phyloP scores from a whole-genome alignment of 1,140 invertebrate species.

The Holotrichia oblita region DNA sequence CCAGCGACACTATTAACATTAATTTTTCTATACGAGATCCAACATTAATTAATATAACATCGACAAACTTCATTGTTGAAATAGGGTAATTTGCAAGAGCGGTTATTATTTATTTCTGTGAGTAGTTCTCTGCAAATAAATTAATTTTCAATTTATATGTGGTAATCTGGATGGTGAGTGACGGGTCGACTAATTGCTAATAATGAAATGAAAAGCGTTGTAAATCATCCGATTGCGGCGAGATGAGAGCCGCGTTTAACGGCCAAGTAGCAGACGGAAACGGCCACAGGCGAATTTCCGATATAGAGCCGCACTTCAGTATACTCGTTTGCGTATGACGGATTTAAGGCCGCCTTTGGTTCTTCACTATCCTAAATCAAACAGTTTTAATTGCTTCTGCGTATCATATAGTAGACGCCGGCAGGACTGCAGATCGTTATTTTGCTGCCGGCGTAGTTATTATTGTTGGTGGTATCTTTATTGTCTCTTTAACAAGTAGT shows the following conservation, averaged over 20 bases:
- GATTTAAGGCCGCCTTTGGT: slow-evolving; percentile 39
- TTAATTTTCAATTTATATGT: neutral
- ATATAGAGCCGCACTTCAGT: slow-evolving; percentile 2
- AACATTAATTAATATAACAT: no score
- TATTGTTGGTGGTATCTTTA: neutral
- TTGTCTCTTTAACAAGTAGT: neutral
- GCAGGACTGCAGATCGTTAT: neutral
- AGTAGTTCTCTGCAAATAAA: no score
- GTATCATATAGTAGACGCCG: slow-evolving; percentile 26
- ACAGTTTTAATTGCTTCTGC: slow-evolving; percentile 40
- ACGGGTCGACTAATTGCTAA: slow-evolving; percentile 31
- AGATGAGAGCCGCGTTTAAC: slow-evolving; percentile 32
- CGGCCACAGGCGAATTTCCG: slow-evolving; percentile 35
- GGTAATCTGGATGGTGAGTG: slow-evolving; percentile 19
- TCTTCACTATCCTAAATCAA: slow-evolving; percentile 30
- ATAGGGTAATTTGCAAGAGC: no score
- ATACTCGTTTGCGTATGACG: slow-evolving; percentile 33
- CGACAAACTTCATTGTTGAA: no score
- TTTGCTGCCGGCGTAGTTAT: neutral
- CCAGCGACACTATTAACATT: no score
- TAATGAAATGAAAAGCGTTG: slow-evolving; percentile 38
- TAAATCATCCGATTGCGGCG: slow-evolving; percentile 35
- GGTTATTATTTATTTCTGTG: no score
- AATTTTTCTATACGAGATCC: no score
- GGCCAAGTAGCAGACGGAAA: slow-evolving; percentile 38